Base-by-base conservation (phyloP, 2,888 invertebrate genomes). In the Erebia palarica region DNA sequence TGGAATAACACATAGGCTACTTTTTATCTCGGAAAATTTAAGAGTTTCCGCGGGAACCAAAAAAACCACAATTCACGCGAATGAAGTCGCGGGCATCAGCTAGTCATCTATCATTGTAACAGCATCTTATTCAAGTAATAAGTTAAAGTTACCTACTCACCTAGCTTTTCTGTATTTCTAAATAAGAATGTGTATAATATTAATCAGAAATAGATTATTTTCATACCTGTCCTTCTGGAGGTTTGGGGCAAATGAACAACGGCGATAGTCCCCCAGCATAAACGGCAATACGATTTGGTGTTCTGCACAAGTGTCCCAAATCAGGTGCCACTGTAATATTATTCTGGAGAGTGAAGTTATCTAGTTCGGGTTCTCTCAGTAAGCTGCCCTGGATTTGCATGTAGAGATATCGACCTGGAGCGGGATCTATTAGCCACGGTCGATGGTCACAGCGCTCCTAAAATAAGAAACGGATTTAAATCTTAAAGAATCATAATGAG, bases 351-450 rank as follows among this genome's bases (percentile, higher is more conserved):
- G 92, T 92, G 71, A 92, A 92, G 80, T 93, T 93, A 73, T 94
- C 93, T 47, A 94, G 76, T 36, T 89, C 88, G 0, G 93, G 93
- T 73, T 94, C 94, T 27, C 87, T 88, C 77, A 94, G 91, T 67
- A 94, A 92, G 77, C 94, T 94, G 1, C 97, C 97, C 75, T 95
- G 95, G 73, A 96, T 94, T 84, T 97, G 96, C 27, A 97, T 95
- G 89, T 97, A 97, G 7, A 97, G 93, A 82, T 96, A 97, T 76
- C 96, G 96, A 63, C 95, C 96, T 11, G 95, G 94, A 0, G 95
- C 95, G 0, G 96, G 97, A 80, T 97, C 96, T 75, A 97, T 96
- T 58, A 97, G 93, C 95, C 97, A 96, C 0, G 97, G 97, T 73
- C 96, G 95, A 66, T 95, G 95, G 78, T 97, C 96, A 79, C 97